Conservation (phyloP, 2,888 invertebrate genomes). For the Protonemura montana region DNA sequence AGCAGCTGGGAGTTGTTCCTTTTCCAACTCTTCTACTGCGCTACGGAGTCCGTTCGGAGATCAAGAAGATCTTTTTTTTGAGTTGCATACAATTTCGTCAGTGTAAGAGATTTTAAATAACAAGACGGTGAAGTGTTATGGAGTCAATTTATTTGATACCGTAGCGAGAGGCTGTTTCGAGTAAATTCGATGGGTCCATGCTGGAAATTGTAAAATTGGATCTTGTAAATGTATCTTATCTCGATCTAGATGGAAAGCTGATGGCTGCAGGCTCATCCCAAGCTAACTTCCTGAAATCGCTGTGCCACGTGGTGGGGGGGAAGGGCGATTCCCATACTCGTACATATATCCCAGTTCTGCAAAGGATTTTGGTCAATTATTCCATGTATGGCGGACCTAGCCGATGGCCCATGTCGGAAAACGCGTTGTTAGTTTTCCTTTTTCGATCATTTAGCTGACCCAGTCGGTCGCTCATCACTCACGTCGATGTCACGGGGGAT, state of each 20-base stretch:
- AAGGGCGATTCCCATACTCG: too few species aligned
- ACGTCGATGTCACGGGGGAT: slow-evolving; percentile 33
- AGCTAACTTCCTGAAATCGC: background rate
- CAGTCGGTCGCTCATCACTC: slow-evolving; percentile 34
- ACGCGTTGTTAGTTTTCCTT: slow-evolving; percentile 13
- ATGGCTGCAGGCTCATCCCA: background rate
- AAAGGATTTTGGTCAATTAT: background rate
- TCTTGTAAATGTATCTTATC: background rate
- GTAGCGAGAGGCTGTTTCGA: background rate
- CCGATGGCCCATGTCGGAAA: background rate
- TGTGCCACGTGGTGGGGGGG: background rate
- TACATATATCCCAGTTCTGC: background rate
- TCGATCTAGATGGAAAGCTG: background rate
- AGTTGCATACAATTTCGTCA: background rate
- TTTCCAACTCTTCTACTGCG: background rate
- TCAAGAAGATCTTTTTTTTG: background rate
- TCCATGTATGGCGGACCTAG: background rate
- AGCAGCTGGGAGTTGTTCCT: background rate
- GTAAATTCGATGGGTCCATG: background rate
- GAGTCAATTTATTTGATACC: slow-evolving; percentile 12
- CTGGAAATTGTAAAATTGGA: background rate
- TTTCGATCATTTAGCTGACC: slow-evolving; percentile 23
- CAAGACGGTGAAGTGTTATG: background rate
- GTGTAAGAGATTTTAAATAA: background rate
- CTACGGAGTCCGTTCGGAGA: background rate